These are phyloP conservation scores for Chamaetylas fuelleborni DNA, from an alignment of 2,113 vertebrate species.

Conservation along the genomic window DNA sequence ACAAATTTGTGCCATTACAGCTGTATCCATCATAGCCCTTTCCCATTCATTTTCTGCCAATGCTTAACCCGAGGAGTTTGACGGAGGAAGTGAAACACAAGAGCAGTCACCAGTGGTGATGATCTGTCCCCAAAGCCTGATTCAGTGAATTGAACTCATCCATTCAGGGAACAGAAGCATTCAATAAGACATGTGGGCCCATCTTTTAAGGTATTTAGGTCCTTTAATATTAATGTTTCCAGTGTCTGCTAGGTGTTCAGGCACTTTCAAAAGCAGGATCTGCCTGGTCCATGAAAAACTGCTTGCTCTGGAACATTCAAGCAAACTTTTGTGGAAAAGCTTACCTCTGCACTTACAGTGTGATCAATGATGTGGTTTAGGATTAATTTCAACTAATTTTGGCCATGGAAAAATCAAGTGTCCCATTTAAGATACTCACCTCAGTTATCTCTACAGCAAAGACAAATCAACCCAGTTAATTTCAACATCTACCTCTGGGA, in stretches of 20 bases:
- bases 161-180: conserved; percentile 52
- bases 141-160: conserved; percentile 56
- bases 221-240: conserved; percentile 44
- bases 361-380: conserved; percentile 1
- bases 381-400: conserved; percentile 34
- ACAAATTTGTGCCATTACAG: background rate
- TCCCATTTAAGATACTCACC: background rate
- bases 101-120: conserved; percentile 54
- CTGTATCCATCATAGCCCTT: conserved; percentile 2
- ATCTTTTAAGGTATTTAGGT: conserved; percentile 54
- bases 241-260: conserved; percentile 1
- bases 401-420: background rate
- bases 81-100: conserved; percentile 22
- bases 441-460: background rate
- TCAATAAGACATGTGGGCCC: conserved; percentile 14
- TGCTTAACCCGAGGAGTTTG: background rate
- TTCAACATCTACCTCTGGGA: background rate
- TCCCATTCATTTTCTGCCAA: conserved; percentile 19
- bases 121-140: conserved; percentile 54
- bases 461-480: background rate
- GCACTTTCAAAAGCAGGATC: conserved; percentile 1
- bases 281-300: background rate
- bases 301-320: conserved; percentile 27
- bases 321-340: conserved; percentile 1
- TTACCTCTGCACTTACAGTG: conserved; percentile 31